Base-by-base conservation (phyloP, 2,113 vertebrate genomes). In the Myotis davidii region DNA sequence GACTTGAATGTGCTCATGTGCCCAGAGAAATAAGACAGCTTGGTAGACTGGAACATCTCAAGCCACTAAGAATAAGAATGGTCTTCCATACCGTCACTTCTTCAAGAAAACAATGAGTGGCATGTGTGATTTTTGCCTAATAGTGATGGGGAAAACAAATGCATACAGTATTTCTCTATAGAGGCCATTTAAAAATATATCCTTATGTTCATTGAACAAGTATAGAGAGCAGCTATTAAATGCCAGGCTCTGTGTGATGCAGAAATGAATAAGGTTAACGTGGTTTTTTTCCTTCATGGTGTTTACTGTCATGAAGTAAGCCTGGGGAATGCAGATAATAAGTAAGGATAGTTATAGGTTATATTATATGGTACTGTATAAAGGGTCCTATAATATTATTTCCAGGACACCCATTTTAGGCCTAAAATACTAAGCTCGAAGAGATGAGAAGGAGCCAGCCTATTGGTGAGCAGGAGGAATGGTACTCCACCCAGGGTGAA, bases 11-110 rank as follows among this genome's bases (percentile, higher is more conserved):
- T 77, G 54, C 76, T 89, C 39, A 23, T 42, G 56, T 13, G 1
- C 70, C 67, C 34, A 64, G 83, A 56, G 50, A 90, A 54, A 54
- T 77, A 93, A 97, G 91, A 94, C 91, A 95, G 88, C 61, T 85
- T 96, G 85, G 45, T 74, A 70, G 45, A n/a, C 29, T 64, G 25
- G 52, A 91, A 83, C 83, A 73, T 91, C 29, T 45, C 25, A 64
- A 34, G 29, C 18, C 25, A 34, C 7, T 78, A 74, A 88, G 37
- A 82, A 56, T 83, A 70, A 37, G 39, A 45, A 32, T 45, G 1
- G 73, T 54, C 39, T 85, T 82, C 29, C 72, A 45, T 92, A n/a
- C 25, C 13, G 45, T 64, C 34, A 34, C 18, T 86, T 83, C 50
- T 88, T 84, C 12, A 73, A 76, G 73, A 69, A 59, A 88, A 20